phyloP scores from a whole-genome alignment of 2,888 invertebrate species.

The Lasioglossum calceatum region DNA sequence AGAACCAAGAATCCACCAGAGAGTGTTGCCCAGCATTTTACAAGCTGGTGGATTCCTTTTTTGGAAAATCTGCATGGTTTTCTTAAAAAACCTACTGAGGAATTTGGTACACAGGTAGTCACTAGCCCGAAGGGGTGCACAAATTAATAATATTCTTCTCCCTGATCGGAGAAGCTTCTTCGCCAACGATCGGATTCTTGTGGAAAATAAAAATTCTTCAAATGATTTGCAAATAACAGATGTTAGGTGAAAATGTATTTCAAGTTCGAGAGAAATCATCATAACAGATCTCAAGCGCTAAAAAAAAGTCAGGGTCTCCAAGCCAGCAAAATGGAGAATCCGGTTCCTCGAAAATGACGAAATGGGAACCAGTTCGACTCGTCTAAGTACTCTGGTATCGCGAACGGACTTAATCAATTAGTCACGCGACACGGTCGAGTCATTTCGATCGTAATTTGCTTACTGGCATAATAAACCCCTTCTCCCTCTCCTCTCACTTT shows the following conservation, averaged over 20 bases:
- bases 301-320: neutral
- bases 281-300: neutral
- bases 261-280: neutral
- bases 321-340: neutral
- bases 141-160: too few relatives aligned
- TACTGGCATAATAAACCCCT: slow-evolving; percentile 76
- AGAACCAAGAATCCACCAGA: too few relatives aligned
- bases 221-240: too few relatives aligned
- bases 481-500: neutral
- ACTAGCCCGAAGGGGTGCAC: too few relatives aligned
- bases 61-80: too few relatives aligned
- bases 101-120: too few relatives aligned
- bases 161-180: too few relatives aligned
- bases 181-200: too few relatives aligned
- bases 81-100: too few relatives aligned
- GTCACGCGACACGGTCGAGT: slow-evolving; percentile 71
- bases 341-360: slow-evolving; percentile 20
- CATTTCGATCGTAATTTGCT: slow-evolving; percentile 77
- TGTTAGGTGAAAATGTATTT: neutral
- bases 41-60: too few relatives aligned
- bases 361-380: slow-evolving; percentile 54
- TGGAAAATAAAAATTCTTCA: too few relatives aligned
- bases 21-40: too few relatives aligned
- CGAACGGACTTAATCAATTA: slow-evolving; percentile 70
- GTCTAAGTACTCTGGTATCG: slow-evolving; percentile 38